Percentiles rank a stretch among this genome's conserved stretches.
Evolutionary conservation across 2,888 invertebrate genomes (phyloP).

Genomic region (Mongoloraphidia duomilia): DNA sequence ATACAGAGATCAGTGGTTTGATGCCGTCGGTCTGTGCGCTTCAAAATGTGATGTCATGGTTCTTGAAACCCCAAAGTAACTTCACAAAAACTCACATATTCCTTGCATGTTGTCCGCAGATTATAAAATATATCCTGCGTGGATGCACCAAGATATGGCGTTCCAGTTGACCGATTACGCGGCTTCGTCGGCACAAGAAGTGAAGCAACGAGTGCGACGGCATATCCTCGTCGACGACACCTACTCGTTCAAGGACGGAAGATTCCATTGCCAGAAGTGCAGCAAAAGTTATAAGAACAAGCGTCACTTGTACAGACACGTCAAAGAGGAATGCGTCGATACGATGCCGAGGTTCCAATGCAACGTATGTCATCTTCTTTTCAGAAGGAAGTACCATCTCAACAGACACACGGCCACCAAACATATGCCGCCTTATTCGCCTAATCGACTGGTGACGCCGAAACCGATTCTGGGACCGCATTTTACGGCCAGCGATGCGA

Average conservation of each 20-base stretch:
- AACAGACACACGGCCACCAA: constrained; percentile 32
- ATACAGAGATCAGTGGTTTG: too few relatives aligned
- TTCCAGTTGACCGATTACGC: too few relatives aligned
- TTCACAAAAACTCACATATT: too few relatives aligned
- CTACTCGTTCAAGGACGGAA: constrained; percentile 9
- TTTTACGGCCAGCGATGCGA: constrained; percentile 39
- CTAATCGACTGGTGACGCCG: constrained; percentile 15
- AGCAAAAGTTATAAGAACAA: constrained; percentile 43
- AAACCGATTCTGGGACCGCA: not conserved
- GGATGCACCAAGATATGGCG: too few relatives aligned
- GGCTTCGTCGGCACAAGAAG: too few relatives aligned
- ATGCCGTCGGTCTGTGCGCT: too few relatives aligned
- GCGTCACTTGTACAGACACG: constrained; percentile 39
- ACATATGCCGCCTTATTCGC: constrained; percentile 20
- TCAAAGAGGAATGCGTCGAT: constrained; percentile 32
- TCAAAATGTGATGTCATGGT: too few relatives aligned
- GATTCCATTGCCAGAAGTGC: constrained; percentile 39
- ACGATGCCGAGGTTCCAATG: constrained; percentile 37
- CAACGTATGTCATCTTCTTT: constrained; percentile 32
- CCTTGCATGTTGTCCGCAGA: too few relatives aligned
- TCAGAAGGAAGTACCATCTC: constrained; percentile 36
- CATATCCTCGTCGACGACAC: too few relatives aligned
- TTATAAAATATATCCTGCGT: too few relatives aligned
- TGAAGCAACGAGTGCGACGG: too few relatives aligned
- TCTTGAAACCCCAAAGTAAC: too few relatives aligned